Conservation (phyloP, 2,797 vertebrate species). For the Chiloscyllium punctatum region DNA sequence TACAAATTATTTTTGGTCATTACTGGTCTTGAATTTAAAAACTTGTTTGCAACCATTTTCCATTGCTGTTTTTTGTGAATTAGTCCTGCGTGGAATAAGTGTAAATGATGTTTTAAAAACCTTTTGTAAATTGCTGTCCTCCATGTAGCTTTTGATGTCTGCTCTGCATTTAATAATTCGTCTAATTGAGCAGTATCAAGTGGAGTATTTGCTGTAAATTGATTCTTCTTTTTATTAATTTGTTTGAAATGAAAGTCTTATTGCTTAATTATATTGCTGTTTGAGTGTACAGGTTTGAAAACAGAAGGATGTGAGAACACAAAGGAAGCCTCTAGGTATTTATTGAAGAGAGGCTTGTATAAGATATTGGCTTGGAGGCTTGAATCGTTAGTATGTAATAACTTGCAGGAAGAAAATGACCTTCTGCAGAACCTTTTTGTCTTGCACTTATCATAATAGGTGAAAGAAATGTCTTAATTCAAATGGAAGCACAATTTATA, state of each 20-base stretch:
- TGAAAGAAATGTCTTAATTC: too few relatives aligned
- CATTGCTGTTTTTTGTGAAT: neutral
- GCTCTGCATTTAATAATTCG: neutral
- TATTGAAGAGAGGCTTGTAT: neutral
- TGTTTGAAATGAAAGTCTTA: neutral
- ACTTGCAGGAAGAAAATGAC: too few relatives aligned
- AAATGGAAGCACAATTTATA: too few relatives aligned
- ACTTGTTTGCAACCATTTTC: too few relatives aligned
- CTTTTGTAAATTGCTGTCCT: neutral
- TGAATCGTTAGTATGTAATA: neutral
- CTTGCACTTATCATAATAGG: too few relatives aligned
- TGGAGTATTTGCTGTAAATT: neutral
- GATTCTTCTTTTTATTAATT: neutral
- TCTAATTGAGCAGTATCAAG: neutral
- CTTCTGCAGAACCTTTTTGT: too few relatives aligned
- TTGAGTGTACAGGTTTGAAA: neutral
- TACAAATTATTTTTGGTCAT: neutral
- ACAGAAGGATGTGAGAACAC: neutral
- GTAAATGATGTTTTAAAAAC: neutral
- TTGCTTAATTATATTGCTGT: neutral
- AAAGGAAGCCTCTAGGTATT: neutral
- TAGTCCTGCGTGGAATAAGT: neutral
- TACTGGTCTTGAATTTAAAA: neutral
- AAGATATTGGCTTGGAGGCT: neutral
- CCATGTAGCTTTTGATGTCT: neutral